Conservation (phyloP, 2,797 vertebrate genomes). For the Coregonus suidteri region DNA sequence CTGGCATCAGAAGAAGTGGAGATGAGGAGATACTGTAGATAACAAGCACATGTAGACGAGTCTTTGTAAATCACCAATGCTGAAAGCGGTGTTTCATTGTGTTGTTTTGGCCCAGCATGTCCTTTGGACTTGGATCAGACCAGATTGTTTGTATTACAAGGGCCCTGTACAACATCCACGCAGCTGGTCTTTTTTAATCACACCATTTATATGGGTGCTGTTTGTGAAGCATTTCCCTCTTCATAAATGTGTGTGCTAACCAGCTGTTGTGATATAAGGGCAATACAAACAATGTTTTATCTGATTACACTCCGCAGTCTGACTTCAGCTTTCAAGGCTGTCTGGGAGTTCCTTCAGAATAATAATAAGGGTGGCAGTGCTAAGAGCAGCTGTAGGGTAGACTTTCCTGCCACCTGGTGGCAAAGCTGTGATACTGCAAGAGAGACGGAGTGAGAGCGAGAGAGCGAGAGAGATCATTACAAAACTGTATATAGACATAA, state of each 20-base stretch:
- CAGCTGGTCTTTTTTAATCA: neutral
- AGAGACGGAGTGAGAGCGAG: neutral
- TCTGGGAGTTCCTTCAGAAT: too few species aligned
- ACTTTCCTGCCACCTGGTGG: slow-evolving; percentile 43
- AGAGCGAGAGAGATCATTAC: neutral
- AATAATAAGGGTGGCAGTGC: too few species aligned
- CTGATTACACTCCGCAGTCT: neutral
- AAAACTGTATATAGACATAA: too few species aligned
- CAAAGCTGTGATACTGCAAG: slow-evolving; percentile 2
- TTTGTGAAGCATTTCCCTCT: neutral
- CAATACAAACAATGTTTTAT: neutral
- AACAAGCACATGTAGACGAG: neutral
- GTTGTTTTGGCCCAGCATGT: neutral
- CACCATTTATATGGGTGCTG: neutral
- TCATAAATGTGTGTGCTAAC: neutral
- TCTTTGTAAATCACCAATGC: neutral
- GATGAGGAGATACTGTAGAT: neutral
- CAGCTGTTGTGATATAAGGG: neutral
- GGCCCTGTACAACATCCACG: neutral
- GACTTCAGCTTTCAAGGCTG: neutral
- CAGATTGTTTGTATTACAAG: neutral
- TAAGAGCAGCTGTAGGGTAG: neutral
- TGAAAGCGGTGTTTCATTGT: neutral
- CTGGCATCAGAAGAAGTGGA: neutral
- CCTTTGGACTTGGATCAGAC: neutral